These are phyloP conservation scores for Macrotrachela quadricornifera DNA, from an alignment of 1,140 invertebrate species.

Conservation along the genomic window DNA sequence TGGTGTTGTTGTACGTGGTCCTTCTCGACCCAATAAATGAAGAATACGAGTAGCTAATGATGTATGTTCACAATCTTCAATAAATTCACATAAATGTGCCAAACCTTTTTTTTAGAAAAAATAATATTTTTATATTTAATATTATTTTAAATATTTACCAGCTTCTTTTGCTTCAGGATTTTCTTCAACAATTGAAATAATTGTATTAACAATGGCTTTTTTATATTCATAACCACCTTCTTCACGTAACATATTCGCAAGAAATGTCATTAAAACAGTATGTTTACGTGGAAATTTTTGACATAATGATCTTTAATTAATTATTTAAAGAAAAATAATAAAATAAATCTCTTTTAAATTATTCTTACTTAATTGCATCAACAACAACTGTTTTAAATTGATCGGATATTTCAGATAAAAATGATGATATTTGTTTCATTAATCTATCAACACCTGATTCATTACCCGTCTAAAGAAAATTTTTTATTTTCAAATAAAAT, in stretches of 20 bases:
- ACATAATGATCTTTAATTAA: constrained; percentile 70
- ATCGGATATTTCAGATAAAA: constrained; percentile 93
- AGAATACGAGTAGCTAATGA: constrained; percentile 86
- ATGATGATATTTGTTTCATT: constrained; percentile 93
- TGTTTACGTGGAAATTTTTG: constrained; percentile 93
- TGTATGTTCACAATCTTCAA: constrained; percentile 96
- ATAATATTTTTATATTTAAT: no score
- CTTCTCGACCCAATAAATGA: constrained; percentile 86
- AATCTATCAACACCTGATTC: constrained; percentile 86
- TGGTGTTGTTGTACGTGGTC: constrained; percentile 74
- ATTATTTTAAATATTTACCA: no score
- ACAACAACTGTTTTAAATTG: constrained; percentile 98
- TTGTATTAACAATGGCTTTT: constrained; percentile 88
- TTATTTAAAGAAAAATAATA: no score
- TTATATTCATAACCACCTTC: constrained; percentile 96
- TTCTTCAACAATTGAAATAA: constrained; percentile 90
- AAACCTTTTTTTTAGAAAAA: no score
- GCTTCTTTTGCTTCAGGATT: constrained; percentile 84
- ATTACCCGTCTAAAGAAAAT: no score
- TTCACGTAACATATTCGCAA: constrained; percentile 82
- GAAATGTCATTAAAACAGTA: constrained; percentile 75
- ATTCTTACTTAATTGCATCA: constrained; percentile 45
- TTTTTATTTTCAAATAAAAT: no score
- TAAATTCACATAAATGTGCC: constrained; percentile 93
- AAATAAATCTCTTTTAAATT: no score